A percentile compares a stretch with the other conserved stretches of the same genome.
Evolutionary conservation across 2,797 vertebrate genomes (phyloP).

Genomic region (Poecilia gillii): DNA sequence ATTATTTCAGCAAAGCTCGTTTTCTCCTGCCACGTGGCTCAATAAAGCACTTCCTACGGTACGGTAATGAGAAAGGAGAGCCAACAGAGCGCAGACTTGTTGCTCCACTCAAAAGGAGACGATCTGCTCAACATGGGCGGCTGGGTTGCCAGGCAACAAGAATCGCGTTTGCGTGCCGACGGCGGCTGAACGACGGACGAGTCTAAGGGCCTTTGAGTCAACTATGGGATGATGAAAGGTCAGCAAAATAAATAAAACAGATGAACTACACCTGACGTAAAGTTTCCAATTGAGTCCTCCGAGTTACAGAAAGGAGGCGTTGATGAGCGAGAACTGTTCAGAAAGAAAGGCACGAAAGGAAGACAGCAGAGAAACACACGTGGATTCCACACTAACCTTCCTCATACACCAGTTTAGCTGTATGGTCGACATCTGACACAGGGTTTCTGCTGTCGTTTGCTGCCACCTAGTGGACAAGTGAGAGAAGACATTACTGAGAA

Average conservation of each 20-base stretch:
- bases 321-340: background rate
- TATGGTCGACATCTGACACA: conserved; percentile 80
- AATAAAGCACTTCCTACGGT: conserved; percentile 64
- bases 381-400: conserved; percentile 84
- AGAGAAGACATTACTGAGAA: background rate
- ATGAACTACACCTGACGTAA: conserved; percentile 1
- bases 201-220: conserved; percentile 36
- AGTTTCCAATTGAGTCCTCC: background rate
- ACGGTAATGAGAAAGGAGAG: conserved; percentile 70
- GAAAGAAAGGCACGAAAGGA: too few relatives aligned
- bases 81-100: conserved; percentile 65
- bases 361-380: background rate
- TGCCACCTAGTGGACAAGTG: conserved; percentile 83
- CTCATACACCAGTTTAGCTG: conserved; percentile 95
- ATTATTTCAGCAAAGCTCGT: conserved; percentile 69
- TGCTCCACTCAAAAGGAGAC: conserved; percentile 62
- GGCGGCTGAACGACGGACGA: conserved; percentile 43
- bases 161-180: conserved; percentile 68
- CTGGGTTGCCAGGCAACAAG: conserved; percentile 79
- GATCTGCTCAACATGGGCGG: conserved; percentile 55
- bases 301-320: background rate
- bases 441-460: conserved; percentile 74
- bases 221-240: conserved; percentile 22
- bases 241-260: background rate
- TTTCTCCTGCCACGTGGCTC: conserved; percentile 45